Evolutionary conservation across 2,113 vertebrate species (phyloP).

Genomic region (Narcine bancroftii): DNA sequence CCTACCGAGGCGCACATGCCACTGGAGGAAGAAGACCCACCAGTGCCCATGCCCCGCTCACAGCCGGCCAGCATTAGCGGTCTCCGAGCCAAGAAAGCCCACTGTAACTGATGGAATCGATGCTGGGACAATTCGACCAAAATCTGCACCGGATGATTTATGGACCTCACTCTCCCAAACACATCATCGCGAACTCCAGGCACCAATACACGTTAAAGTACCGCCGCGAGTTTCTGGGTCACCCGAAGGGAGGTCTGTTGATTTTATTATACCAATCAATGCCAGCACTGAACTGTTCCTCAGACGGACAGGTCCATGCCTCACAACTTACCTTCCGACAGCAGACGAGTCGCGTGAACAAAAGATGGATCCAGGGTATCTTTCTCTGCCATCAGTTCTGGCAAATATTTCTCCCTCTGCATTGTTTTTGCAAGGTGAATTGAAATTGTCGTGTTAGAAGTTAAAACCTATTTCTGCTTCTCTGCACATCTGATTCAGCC

Average conservation of each 20-base stretch:
- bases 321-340: slow-evolving; percentile 76
- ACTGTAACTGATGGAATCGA: not conserved
- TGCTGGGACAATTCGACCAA: not conserved
- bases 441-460: not conserved
- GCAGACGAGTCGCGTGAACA: slow-evolving; percentile 80
- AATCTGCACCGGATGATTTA: not conserved
- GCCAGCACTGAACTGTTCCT: not conserved
- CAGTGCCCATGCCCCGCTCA: not conserved
- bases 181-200: not conserved
- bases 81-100: not conserved
- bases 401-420: slow-evolving; percentile 84
- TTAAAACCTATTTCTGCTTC: not conserved
- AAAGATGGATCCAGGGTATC: slow-evolving; percentile 80
- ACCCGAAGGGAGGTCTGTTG: not conserved
- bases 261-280: not conserved
- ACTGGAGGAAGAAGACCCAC: no score
- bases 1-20: no score
- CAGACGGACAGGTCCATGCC: not conserved
- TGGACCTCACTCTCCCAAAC: not conserved
- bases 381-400: slow-evolving; percentile 86
- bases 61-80: not conserved
- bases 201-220: not conserved
- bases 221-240: not conserved
- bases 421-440: slow-evolving; percentile 49
- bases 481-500: not conserved